Evolutionary conservation across 1,140 invertebrate species (phyloP).

Genomic region (Panonychus citri): DNA sequence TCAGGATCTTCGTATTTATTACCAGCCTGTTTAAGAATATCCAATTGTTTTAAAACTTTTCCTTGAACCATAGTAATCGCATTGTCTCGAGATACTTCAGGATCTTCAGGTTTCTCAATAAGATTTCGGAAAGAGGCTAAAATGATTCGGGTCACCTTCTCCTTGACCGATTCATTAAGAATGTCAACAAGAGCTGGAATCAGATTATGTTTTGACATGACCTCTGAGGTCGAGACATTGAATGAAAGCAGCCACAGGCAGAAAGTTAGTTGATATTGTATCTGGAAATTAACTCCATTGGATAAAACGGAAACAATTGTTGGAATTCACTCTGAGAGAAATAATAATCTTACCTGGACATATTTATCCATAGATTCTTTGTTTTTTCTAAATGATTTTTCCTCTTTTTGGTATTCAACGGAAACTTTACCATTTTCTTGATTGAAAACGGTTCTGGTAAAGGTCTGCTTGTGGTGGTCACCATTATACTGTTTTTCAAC

Average conservation of each 20-base stretch:
- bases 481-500: no score
- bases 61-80: conserved; percentile 96
- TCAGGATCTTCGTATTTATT: conserved; percentile 95
- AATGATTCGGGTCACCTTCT: conserved; percentile 89
- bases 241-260: conserved; percentile 97
- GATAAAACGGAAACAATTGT: conserved; percentile 44
- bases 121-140: conserved; percentile 90
- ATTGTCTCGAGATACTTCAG: conserved; percentile 71
- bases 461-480: no score
- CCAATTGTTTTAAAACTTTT: conserved; percentile 88
- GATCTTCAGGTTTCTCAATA: conserved; percentile 84
- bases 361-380: no score
- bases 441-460: no score
- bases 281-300: conserved; percentile 88
- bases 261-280: conserved; percentile 96
- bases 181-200: conserved; percentile 97
- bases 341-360: no score
- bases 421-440: no score
- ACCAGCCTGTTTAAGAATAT: conserved; percentile 57
- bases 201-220: conserved; percentile 87
- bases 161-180: conserved; percentile 88
- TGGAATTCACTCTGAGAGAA: conserved; percentile 87
- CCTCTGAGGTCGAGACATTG: conserved; percentile 70
- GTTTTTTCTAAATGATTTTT: no score
- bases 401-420: no score